phyloP scores from a whole-genome alignment of 2,888 invertebrate species.

The Pachliopta kotzebuea region DNA sequence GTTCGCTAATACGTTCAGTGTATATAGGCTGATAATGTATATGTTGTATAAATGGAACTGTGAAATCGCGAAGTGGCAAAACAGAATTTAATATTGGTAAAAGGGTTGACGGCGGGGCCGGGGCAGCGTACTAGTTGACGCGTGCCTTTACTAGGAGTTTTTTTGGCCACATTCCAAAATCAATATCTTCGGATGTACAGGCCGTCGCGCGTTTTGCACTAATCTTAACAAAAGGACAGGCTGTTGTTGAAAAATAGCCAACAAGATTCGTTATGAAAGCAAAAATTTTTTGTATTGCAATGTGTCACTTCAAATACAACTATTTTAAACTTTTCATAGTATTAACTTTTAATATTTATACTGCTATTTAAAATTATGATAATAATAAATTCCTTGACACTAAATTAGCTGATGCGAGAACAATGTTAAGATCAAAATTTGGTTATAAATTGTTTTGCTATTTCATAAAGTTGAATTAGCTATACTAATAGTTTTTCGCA shows the following conservation, averaged over 20 bases:
- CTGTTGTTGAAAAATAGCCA: conserved; percentile 43
- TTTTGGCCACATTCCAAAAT: conserved; percentile 79
- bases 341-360: not conserved
- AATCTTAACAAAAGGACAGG: conserved; percentile 61
- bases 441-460: too few relatives aligned
- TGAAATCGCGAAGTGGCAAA: conserved; percentile 78
- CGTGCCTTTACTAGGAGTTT: conserved; percentile 74
- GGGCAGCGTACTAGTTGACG: conserved; percentile 76
- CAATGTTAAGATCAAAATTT: too few relatives aligned
- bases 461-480: too few relatives aligned
- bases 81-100: conserved; percentile 81
- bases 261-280: conserved; percentile 23
- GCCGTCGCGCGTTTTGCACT: conserved; percentile 73
- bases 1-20: not conserved
- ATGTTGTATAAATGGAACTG: conserved; percentile 62
- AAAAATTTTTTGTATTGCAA: not conserved
- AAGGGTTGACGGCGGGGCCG: conserved; percentile 77
- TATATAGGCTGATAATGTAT: conserved; percentile 1
- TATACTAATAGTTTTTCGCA: too few relatives aligned
- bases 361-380: not conserved
- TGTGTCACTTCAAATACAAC: not conserved
- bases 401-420: too few relatives aligned
- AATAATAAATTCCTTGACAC: too few relatives aligned
- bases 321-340: not conserved
- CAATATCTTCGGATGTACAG: conserved; percentile 76